Base-by-base conservation (phyloP, 2,888 invertebrate genomes). In the Caradrina clavipalpis region DNA sequence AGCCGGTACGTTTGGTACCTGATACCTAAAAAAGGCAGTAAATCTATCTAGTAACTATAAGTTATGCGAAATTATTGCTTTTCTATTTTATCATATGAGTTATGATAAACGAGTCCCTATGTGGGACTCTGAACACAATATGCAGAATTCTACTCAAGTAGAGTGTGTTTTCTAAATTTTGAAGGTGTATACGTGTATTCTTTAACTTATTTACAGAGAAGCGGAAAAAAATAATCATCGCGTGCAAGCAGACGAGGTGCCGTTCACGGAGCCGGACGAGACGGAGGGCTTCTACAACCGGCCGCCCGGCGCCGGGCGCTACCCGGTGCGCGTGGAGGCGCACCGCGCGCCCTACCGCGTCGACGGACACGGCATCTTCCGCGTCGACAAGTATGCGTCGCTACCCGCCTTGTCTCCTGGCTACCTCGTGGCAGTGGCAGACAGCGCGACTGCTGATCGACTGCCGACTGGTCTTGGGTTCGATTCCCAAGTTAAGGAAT, bases 251-350 rank as follows among this genome's bases (percentile, higher is more conserved):
- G 93, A 94, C 67, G 93, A 93, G 55, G 79, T 81, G 2, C 89
- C 91, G 13, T 93, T 93, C 84, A 76, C 82, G 54, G 85, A 89
- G 75, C 89, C 95, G 0, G 71, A 82, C 2, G 89, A 93, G 60
- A 92, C 94, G 0, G 87, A 87, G 21, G 95, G 94, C 6, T 95
- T 95, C 88, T 94, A 95, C 91, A 94, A 93, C 89, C 87, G 90
- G 8, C 91, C 92, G 4, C 86, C 86, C 2, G 90, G 89, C 26
- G 78, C 82, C 10, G 93, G 92, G 1, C 87, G 92, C 42, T 94
- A 88, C 83, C 93, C 91, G 15, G 93, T 94, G 26, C 84, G 86
- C 1, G 88, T 89, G 21, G 87, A 92, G 61, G 67, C 81, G 1
- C 79, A 84, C 63, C 70, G 57, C 15, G 63, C 57, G 13, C 82